Evolutionary conservation across 2,888 invertebrate genomes (phyloP), one percentile per base, ranked within the genome.

Genomic region (Nymphalis c-album): DNA sequence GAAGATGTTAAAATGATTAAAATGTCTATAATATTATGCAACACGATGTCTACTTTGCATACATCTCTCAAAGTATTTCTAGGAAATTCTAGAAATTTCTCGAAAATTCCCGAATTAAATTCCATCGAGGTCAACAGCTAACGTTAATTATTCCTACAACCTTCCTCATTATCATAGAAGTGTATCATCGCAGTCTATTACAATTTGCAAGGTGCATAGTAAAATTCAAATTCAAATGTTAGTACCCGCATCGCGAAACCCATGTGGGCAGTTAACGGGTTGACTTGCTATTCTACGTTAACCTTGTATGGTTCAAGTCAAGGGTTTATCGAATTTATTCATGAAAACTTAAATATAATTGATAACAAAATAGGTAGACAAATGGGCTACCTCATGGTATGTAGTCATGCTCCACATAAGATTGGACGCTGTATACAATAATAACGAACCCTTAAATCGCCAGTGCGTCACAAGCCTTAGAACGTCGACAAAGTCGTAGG

Each of bases 231-330:
- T 82, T 79, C 73, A 73, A 53, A 57, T 50, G 18, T 18, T 58
- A 63, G 73, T 71, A 73, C 73, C 72, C 72, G 71, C 73, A 72
- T 69, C 70, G 72, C 71, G 72, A 73, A 77, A 73, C 84, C 84
- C 83, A 74, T 77, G 85, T 78, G 84, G 84, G 81, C 80, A 82
- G 84, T 85, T 81, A 81, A 79, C 78, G 72, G 77, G 78, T 83
- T 78, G 77, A 82, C 84, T 84, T 78, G 81, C 78, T 77, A 80
- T 81, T 79, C 76, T 76, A 64, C 71, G 68, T 67, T 66, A 67
- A 51, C 47, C 51, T 45, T 31, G 57, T 63, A 2, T 73, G 76
- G 79, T 71, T 0, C 59, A 79, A 77, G 67, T 59, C 2, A 40
- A 0, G 6, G 8, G 3, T 13, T 50, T 7, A 13, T 17, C 16